These are phyloP conservation scores for Pangasianodon gigas DNA, from an alignment of 2,113 vertebrate genomes.

Conservation along the genomic window DNA sequence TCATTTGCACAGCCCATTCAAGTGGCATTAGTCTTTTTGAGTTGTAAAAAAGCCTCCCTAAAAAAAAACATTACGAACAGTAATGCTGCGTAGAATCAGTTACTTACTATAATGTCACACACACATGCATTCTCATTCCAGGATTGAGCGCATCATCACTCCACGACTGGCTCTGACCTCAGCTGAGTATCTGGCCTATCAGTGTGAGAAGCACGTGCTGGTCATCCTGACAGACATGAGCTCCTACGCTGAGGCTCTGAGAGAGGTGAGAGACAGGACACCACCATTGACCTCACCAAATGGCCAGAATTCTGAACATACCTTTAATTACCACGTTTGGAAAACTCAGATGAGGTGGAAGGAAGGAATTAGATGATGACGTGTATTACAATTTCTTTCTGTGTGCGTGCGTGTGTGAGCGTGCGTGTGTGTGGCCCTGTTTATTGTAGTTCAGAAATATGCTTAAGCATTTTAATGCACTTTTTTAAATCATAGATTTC, in stretches of 20 bases:
- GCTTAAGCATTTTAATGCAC: too few relatives aligned
- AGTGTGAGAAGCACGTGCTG: constrained; percentile 83
- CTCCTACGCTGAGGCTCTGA: constrained; percentile 80
- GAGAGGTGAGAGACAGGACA: constrained; percentile 69
- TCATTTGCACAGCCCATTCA: not conserved
- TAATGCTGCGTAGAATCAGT: not conserved
- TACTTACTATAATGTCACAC: not conserved
- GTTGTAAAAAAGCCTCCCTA: not conserved
- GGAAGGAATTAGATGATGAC: not conserved
- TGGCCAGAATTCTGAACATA: not conserved
- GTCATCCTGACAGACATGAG: constrained; percentile 85
- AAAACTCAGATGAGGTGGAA: not conserved
- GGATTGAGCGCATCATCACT: constrained; percentile 82
- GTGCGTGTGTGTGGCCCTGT: not conserved
- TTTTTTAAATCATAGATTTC: too few relatives aligned
- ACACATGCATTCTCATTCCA: constrained; percentile 47
- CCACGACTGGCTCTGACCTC: constrained; percentile 79
- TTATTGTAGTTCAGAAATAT: not conserved
- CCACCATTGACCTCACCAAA: not conserved
- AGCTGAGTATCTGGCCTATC: constrained; percentile 81
- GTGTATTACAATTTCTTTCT: not conserved
- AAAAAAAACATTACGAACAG: not conserved
- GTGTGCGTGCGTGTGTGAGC: too few relatives aligned
- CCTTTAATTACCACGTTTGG: not conserved
- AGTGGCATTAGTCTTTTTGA: not conserved